Conservation (phyloP, 2,113 vertebrate genomes). For the Phyllostomus discolor region DNA sequence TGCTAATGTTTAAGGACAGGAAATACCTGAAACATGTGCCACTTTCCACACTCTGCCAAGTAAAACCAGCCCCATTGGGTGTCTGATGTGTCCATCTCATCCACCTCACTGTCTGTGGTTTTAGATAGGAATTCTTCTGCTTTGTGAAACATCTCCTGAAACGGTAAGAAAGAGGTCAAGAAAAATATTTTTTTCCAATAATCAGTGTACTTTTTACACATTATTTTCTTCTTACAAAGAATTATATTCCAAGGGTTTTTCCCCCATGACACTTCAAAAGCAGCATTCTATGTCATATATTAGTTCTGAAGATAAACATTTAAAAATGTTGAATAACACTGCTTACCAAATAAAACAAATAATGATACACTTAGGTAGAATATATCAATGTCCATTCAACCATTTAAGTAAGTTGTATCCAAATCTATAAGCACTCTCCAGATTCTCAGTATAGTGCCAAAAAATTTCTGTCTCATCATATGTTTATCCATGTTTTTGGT, state of each 20-base stretch:
- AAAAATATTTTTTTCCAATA: neutral
- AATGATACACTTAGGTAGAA: neutral
- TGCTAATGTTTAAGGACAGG: neutral
- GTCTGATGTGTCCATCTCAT: slow-evolving; percentile 96
- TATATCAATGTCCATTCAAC: neutral
- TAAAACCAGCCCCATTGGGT: slow-evolving; percentile 98
- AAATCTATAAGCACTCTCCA: neutral
- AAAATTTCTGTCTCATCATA: neutral
- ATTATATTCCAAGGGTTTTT: neutral
- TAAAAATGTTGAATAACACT: neutral
- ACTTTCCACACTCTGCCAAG: slow-evolving; percentile 95
- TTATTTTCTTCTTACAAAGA: slow-evolving; percentile 26
- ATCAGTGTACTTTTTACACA: neutral
- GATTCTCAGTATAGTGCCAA: neutral
- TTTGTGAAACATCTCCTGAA: slow-evolving; percentile 80
- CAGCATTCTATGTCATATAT: neutral
- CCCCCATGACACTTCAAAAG: neutral
- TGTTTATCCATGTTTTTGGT: neutral
- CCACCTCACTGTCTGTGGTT: slow-evolving; percentile 74
- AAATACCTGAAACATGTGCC: slow-evolving; percentile 98
- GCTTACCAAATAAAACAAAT: neutral
- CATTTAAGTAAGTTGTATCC: neutral
- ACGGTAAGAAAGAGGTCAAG: slow-evolving; percentile 13
- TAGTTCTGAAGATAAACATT: slow-evolving; percentile 15
- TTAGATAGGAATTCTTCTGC: slow-evolving; percentile 73